Base-by-base conservation (phyloP, 2,113 vertebrate species). In the Ivindomyrus marchei region DNA sequence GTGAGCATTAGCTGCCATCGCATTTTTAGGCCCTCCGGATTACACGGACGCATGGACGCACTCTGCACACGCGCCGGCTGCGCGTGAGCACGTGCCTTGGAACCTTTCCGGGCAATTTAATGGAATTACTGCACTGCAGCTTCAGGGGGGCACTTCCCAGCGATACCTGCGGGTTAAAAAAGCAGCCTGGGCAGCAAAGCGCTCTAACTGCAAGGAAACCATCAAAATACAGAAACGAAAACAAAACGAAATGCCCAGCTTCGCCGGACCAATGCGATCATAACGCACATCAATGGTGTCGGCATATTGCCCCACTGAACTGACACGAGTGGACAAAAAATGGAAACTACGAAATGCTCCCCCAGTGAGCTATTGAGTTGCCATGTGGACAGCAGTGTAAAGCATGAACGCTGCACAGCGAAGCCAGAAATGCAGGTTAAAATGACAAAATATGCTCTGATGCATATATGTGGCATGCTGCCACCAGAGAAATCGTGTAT, bases 1-100 rank as follows among this genome's bases (percentile, higher is more conserved):
- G 85, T 87, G 85, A 87, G 85, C 85, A 87, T 87, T 87, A 87
- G 85, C 85, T 87, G 85, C 85, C 85, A 56, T 56, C 85, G 36
- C 85, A 36, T 87, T 87, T 87, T 53, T 87, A 47, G 85, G 45
- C 85, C 50, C 85, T 19, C n/a, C 27, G 21, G 74, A 80, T 50
- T 49, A 53, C 85, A 53, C 50, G 50, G 47, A 87, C 31, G 50
- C 85, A 3, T 36, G 47, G 50, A 56, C 13, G 6, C 27, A 53
- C 49, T 42, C 49, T 31, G 27, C 31, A 53, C 15, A 21, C 19
- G 27, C 17, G 31, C 7, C 2, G 27, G 9, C 36, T 13, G 21
- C 0, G 3, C 0, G 83, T 13, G 17, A 36, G 50, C 50, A 6
- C 50, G 19, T 19, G 27, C 49, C 13, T 3, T 17, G 27, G 31